Conservation (phyloP, 2,113 vertebrate genomes). For the Talpa occidentalis region DNA sequence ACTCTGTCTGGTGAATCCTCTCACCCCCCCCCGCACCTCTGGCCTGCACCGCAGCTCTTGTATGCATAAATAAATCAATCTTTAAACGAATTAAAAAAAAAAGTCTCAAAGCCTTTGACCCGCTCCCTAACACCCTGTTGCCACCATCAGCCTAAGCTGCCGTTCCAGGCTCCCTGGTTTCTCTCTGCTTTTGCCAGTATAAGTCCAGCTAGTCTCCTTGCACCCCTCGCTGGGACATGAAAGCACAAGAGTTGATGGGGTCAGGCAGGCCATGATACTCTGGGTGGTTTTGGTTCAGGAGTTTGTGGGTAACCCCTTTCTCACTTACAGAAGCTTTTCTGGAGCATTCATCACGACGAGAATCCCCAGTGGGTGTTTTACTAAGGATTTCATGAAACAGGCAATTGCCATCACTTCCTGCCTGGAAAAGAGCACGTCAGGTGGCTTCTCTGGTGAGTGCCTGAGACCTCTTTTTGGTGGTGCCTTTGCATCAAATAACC, state of each 20-base stretch:
- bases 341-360: neutral
- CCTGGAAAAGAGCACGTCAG: neutral
- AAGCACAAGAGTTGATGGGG: neutral
- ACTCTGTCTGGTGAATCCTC: too few species aligned
- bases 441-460: neutral
- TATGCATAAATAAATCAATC: too few species aligned
- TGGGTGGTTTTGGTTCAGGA: neutral
- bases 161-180: neutral
- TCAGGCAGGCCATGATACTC: neutral
- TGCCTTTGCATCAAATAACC: neutral
- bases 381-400: neutral
- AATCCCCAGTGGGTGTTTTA: neutral
- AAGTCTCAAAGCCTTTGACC: too few species aligned
- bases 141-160: too few species aligned
- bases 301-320: neutral
- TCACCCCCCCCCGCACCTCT: too few species aligned
- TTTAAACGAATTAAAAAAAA: too few species aligned
- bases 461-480: neutral
- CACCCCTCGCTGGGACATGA: neutral
- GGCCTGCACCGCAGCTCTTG: too few species aligned
- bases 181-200: neutral
- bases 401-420: neutral
- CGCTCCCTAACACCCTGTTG: too few species aligned
- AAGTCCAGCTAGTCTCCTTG: neutral
- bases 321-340: neutral